Conservation (phyloP, 2,888 invertebrate species). For the Chloroclysta siterata region DNA sequence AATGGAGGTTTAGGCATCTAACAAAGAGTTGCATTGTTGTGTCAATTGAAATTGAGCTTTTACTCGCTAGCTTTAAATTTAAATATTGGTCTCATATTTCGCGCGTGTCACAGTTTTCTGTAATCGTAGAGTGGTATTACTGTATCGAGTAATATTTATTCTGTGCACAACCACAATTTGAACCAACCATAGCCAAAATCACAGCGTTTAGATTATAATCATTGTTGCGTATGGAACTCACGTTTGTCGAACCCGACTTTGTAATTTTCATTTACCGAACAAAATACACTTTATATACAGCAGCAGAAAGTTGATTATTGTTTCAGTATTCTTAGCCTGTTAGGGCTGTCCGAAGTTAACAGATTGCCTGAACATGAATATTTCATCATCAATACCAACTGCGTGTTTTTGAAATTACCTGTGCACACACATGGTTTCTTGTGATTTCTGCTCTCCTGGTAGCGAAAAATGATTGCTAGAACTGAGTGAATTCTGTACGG, state of each 20-base stretch:
- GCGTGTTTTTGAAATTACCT: constrained; percentile 27
- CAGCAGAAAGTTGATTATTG: constrained; percentile 43
- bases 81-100: neutral
- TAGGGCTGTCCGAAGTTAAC: constrained; percentile 49
- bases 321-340: constrained; percentile 15
- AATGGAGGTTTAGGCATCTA: neutral
- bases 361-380: constrained; percentile 66
- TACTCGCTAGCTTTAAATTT: neutral
- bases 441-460: constrained; percentile 35
- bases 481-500: neutral
- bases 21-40: neutral
- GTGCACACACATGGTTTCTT: constrained; percentile 23
- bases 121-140: neutral
- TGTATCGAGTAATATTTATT: constrained; percentile 2
- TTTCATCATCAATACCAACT: constrained; percentile 61
- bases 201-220: constrained; percentile 62
- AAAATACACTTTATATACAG: constrained; percentile 41
- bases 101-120: neutral
- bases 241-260: constrained; percentile 37
- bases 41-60: neutral
- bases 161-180: constrained; percentile 7
- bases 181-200: constrained; percentile 48
- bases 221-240: constrained; percentile 56
- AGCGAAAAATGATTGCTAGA: constrained; percentile 7
- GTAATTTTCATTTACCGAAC: neutral